phyloP scores from a whole-genome alignment of 2,113 vertebrate genomes.

The Lasiurus cinereus region DNA sequence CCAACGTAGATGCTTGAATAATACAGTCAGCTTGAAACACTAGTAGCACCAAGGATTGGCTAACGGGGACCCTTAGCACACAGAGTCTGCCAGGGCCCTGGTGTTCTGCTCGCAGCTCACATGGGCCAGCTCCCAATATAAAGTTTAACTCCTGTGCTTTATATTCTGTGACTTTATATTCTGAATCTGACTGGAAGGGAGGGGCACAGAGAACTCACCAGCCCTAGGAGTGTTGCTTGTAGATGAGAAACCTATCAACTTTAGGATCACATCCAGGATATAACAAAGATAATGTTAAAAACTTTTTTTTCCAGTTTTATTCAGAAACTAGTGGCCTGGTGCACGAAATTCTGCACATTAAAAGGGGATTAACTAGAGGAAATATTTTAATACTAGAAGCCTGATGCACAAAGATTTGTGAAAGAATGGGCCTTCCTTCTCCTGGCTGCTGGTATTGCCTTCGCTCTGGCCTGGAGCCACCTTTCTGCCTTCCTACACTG shows the following conservation, averaged over 20 bases:
- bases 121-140: neutral
- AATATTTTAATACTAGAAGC: no score
- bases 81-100: neutral
- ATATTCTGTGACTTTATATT: neutral
- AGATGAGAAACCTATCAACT: neutral
- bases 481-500: no score
- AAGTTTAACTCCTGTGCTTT: neutral
- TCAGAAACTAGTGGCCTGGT: no score
- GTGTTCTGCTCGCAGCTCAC: neutral
- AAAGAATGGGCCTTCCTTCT: no score
- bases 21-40: neutral
- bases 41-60: neutral
- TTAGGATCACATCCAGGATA: neutral
- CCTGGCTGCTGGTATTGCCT: no score
- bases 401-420: no score
- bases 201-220: accelerated
- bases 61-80: neutral
- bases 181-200: neutral
- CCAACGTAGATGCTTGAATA: neutral
- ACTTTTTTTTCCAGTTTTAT: neutral
- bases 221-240: neutral
- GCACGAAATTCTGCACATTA: no score
- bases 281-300: neutral
- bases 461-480: no score
- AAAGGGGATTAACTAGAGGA: no score